Evolutionary conservation across 2,797 vertebrate species (phyloP).

Genomic region (Mus spretus): DNA sequence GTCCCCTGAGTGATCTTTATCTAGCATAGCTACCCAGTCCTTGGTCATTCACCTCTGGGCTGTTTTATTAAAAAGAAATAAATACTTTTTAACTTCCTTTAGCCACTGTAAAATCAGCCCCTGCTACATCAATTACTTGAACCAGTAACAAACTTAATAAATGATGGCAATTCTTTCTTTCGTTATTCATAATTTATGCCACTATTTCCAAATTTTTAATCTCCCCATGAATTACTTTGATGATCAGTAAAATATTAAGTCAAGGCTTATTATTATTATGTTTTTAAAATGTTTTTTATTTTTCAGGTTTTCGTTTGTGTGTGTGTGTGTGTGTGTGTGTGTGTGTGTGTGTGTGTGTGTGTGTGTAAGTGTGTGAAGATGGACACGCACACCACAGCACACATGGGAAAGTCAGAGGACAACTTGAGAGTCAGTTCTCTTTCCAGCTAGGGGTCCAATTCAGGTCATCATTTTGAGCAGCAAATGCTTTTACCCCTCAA

Average conservation of each 20-base stretch:
- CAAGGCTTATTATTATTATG: background rate
- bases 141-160: constrained; percentile 25
- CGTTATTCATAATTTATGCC: background rate
- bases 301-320: too few relatives aligned
- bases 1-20: background rate
- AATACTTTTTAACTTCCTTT: background rate
- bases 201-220: constrained; percentile 37
- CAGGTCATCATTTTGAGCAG: background rate
- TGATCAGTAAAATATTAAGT: background rate
- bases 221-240: constrained; percentile 29
- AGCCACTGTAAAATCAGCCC: constrained; percentile 8
- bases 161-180: background rate
- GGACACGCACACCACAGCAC: background rate
- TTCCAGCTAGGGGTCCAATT: background rate
- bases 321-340: too few relatives aligned
- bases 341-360: too few relatives aligned
- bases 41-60: background rate
- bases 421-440: background rate
- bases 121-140: background rate
- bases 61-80: background rate
- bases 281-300: background rate
- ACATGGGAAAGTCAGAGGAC: background rate
- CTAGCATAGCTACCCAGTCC: background rate
- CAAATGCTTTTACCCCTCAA: too few relatives aligned
- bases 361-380: background rate